These are phyloP conservation scores for Panurus biarmicus DNA, from an alignment of 2,113 vertebrate genomes.

Conservation along the genomic window DNA sequence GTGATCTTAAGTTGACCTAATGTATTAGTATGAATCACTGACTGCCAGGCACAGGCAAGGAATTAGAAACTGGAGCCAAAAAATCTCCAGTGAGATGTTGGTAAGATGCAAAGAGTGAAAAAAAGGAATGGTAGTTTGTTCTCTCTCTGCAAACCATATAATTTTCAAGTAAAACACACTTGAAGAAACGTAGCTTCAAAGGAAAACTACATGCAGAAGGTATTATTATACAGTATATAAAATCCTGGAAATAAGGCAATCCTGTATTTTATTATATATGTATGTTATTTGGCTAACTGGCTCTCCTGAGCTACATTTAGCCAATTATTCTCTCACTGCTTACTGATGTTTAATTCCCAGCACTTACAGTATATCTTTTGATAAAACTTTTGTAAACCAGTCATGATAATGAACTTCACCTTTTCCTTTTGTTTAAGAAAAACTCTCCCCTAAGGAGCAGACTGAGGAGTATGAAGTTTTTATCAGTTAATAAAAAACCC, in stretches of 20 bases:
- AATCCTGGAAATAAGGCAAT: background rate
- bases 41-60: background rate
- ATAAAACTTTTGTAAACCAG: constrained; percentile 12
- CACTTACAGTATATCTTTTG: constrained; percentile 26
- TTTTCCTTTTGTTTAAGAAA: background rate
- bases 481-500: background rate
- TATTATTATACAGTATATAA: background rate
- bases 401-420: background rate
- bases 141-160: background rate
- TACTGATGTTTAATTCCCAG: background rate
- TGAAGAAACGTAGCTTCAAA: background rate
- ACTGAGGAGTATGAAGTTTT: background rate
- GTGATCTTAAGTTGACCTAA: background rate
- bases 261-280: background rate
- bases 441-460: background rate
- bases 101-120: background rate
- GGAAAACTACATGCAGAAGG: background rate
- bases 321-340: background rate
- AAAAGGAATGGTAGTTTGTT: constrained; percentile 4
- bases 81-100: background rate
- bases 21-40: background rate
- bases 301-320: background rate
- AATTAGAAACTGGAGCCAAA: constrained; percentile 26
- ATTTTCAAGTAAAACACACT: background rate
- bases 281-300: background rate